phyloP scores from a whole-genome alignment of 2,113 vertebrate genomes.

The Gulo gulo region DNA sequence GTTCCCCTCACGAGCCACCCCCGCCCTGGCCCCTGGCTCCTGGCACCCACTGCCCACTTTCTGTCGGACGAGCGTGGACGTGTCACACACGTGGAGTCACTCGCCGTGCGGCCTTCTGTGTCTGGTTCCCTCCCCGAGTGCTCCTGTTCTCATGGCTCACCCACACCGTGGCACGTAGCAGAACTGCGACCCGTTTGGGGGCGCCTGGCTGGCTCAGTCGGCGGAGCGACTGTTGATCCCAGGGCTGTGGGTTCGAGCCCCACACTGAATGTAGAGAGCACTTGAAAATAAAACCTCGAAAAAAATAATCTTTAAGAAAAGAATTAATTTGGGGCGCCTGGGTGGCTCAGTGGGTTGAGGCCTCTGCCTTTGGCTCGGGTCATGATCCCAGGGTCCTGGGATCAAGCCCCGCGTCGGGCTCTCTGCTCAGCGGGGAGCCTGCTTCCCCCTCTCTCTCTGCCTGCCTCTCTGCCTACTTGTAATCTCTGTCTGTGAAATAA shows the following conservation, averaged over 20 bases:
- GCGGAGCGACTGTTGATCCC: not conserved
- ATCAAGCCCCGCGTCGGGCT: too few species aligned
- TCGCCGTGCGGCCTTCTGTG: not conserved
- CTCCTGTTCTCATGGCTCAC: not conserved
- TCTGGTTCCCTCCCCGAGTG: not conserved
- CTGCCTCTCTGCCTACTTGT: too few species aligned
- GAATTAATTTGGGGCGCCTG: not conserved
- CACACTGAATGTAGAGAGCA: not conserved
- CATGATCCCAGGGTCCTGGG: too few species aligned
- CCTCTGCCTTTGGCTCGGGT: too few species aligned
- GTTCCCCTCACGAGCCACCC: too few species aligned
- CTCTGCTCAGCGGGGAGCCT: too few species aligned
- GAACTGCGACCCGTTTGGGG: not conserved
- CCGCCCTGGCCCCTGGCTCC: rapidly evolving
- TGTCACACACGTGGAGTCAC: not conserved
- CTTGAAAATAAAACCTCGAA: not conserved
- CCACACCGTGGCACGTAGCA: rapidly evolving
- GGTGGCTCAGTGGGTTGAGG: too few species aligned
- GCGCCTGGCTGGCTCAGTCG: not conserved
- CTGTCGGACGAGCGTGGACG: not conserved
- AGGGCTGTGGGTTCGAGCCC: not conserved
- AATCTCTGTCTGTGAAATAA: too few species aligned
- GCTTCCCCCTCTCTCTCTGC: too few species aligned
- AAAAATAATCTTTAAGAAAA: not conserved
- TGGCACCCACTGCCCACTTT: rapidly evolving